Conservation (phyloP, 2,797 vertebrate genomes). For the Sphenodon punctatus region DNA sequence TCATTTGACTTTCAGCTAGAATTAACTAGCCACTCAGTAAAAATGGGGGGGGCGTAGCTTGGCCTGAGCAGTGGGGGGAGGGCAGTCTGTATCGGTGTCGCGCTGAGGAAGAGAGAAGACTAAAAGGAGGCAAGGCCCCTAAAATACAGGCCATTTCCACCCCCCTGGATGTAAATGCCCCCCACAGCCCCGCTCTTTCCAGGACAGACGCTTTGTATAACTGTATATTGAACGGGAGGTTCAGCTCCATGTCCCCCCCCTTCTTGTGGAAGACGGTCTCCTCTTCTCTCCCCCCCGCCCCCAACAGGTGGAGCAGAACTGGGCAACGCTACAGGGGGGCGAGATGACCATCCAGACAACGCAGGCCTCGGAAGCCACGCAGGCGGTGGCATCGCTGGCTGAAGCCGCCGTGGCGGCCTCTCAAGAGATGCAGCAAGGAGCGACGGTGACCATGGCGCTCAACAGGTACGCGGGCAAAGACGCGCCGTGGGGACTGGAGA, state of each 20-base stretch:
- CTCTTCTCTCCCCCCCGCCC: neutral
- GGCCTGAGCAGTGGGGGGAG: too few relatives aligned
- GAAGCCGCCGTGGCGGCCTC: conserved; percentile 95
- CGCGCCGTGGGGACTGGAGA: rapidly evolving
- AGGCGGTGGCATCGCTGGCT: conserved; percentile 93
- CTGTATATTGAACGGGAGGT: too few relatives aligned
- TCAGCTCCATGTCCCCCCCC: neutral
- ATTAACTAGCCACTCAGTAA: neutral
- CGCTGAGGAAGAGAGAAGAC: too few relatives aligned
- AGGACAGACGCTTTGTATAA: too few relatives aligned
- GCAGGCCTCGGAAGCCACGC: conserved; percentile 94
- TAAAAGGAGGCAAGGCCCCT: too few relatives aligned
- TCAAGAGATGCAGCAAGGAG: conserved; percentile 93
- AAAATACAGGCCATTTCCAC: too few relatives aligned
- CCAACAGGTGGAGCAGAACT: conserved; percentile 91
- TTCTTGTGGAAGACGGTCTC: too few relatives aligned
- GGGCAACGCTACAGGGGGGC: conserved; percentile 93
- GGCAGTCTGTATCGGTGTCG: too few relatives aligned
- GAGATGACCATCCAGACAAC: conserved; percentile 99
- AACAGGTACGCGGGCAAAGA: conserved; percentile 85
- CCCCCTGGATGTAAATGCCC: too few relatives aligned
- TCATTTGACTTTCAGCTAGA: neutral
- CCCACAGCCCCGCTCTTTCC: too few relatives aligned
- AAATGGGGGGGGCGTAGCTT: too few relatives aligned
- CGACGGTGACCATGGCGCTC: conserved; percentile 97